Evolutionary conservation across 2,888 invertebrate genomes (phyloP).

Genomic region (Creontiades dilutus): DNA sequence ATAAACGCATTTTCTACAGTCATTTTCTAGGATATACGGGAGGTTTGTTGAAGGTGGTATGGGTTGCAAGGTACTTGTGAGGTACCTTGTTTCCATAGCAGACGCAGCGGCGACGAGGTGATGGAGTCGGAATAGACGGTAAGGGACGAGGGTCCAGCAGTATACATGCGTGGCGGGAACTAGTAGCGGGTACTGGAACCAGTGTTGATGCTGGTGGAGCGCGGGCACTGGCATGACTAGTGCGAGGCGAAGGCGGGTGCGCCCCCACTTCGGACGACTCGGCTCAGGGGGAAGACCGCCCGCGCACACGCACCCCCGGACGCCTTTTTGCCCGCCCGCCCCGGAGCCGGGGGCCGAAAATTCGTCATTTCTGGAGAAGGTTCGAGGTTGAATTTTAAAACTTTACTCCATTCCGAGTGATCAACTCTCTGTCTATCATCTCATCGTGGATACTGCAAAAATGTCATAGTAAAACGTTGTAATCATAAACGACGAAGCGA

Average conservation of each 20-base stretch:
- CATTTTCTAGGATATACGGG: not conserved
- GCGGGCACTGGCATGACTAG: constrained; percentile 73
- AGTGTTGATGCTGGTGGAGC: constrained; percentile 70
- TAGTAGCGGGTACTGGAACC: constrained; percentile 69
- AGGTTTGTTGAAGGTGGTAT: not conserved
- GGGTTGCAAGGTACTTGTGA: not conserved
- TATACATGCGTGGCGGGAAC: constrained; percentile 72
- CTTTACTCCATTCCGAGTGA: too few species aligned
- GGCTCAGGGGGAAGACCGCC: not conserved
- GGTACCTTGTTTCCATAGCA: constrained; percentile 72
- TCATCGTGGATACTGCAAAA: too few species aligned
- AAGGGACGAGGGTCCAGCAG: constrained; percentile 71
- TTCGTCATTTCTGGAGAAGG: too few species aligned
- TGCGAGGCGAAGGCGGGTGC: constrained; percentile 43
- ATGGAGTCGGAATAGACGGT: constrained; percentile 67
- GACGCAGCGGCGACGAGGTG: constrained; percentile 68
- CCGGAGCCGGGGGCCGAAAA: too few species aligned
- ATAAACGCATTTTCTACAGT: not conserved
- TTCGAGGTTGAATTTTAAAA: too few species aligned
- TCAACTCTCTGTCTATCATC: too few species aligned
- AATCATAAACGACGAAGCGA: too few species aligned
- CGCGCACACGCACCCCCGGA: constrained; percentile 47
- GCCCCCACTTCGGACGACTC: constrained; percentile 49
- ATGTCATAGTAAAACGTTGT: too few species aligned
- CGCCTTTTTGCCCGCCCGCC: not conserved